Base-by-base conservation (phyloP, 2,888 invertebrate genomes). In the Acleris emargana region DNA sequence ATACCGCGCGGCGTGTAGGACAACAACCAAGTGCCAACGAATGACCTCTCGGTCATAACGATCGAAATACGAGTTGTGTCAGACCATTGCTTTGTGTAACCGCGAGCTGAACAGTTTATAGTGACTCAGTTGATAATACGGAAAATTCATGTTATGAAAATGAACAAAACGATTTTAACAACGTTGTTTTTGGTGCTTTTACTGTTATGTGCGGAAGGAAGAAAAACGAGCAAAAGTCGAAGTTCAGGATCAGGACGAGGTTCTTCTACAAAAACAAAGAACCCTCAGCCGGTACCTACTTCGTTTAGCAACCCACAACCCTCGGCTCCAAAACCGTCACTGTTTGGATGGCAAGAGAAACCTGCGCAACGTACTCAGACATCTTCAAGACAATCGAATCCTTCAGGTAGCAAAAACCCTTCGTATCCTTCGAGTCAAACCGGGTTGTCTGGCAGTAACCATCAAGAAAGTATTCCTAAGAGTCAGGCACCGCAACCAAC, bases 261-360 rank as follows among this genome's bases (percentile, higher is more conserved):
- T 22, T 77, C 86, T 2, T 80, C 84, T 64, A 81, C 80, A 78
- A 86, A 83, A 4, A 83, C 76, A 70, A 77, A 76, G 20, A 84
- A 87, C 62, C 79, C 88, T 55, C 84, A 86, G 64, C 90, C 91
- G 20, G 84, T 75, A 50, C 91, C 92, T 13, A 91, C 92, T 52
- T 89, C 91, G 0, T 79, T 89, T 16, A 88, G 88, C 70, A 79
- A 84, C 71, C 84, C 89, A 43, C 90, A 89, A 76, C 77, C 84
- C 22, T 70, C 79, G 25, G 78, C 76, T 6, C 73, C 74, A 5
- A 79, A 80, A 50, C 89, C 89, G 11, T 82, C 89, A 43, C 72
- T 89, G 17, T 88, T 75, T 72, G 91, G 87, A 69, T 92, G 92
- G 91, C 91, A 91, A 76, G 87, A 89, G 77, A 83, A 81, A 75